phyloP scores from a whole-genome alignment of 2,888 invertebrate genomes.

The Rambutsinella grinnellia region DNA sequence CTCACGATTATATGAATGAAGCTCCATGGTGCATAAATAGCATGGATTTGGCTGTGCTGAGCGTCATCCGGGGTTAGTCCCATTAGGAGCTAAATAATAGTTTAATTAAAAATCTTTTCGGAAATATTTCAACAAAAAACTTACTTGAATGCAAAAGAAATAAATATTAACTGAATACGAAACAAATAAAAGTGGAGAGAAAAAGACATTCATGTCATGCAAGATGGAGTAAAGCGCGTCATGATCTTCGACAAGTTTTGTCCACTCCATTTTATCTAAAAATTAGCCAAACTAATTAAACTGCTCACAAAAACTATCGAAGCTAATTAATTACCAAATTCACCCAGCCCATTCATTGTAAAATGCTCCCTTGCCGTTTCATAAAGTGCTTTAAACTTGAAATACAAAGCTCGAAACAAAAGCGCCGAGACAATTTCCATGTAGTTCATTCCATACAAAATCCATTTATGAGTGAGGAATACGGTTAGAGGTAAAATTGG shows the following conservation, averaged over 20 bases:
- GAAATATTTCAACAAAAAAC: background rate
- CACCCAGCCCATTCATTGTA: too few relatives aligned
- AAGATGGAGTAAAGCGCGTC: slow-evolving; percentile 22
- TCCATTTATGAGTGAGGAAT: slow-evolving; percentile 44
- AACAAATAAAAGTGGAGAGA: slow-evolving; percentile 31
- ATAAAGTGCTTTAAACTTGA: slow-evolving; percentile 46
- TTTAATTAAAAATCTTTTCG: background rate
- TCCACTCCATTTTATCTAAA: slow-evolving; percentile 32
- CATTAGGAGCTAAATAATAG: slow-evolving; percentile 10
- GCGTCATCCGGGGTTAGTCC: slow-evolving; percentile 16
- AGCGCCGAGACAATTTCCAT: slow-evolving; percentile 48
- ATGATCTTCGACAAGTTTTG: slow-evolving; percentile 38
- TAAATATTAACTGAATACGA: slow-evolving; percentile 39
- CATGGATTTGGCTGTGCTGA: slow-evolving; percentile 20
- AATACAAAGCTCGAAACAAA: slow-evolving; percentile 49
- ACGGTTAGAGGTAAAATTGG: slow-evolving; percentile 20
- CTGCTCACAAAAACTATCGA: background rate
- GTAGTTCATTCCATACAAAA: slow-evolving; percentile 48
- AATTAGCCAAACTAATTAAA: background rate
- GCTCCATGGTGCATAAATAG: slow-evolving; percentile 61
- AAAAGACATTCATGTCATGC: slow-evolving; percentile 30
- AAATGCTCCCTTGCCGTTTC: too few relatives aligned
- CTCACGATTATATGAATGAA: slow-evolving; percentile 58
- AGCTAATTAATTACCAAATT: slow-evolving; percentile 1
- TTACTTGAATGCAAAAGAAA: slow-evolving; percentile 44